These are phyloP conservation scores for Meteorus cinctellus DNA, from an alignment of 2,888 invertebrate genomes.

Conservation along the genomic window DNA sequence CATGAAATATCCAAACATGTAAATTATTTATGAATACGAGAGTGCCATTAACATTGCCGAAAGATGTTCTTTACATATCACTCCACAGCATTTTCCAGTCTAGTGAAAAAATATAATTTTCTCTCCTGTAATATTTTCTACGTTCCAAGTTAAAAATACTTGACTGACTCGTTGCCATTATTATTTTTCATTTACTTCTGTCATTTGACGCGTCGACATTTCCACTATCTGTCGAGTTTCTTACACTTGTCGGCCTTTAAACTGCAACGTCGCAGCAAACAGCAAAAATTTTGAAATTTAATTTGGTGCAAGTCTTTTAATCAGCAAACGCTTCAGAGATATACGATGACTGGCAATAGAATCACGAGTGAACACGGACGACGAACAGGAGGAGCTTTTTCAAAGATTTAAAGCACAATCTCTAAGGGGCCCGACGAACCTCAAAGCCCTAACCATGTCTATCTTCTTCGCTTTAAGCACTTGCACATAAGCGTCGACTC, in stretches of 20 bases:
- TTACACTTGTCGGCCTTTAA: neutral
- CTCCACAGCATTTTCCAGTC: too few relatives aligned
- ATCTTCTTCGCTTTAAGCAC: slow-evolving; percentile 25
- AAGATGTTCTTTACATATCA: too few relatives aligned
- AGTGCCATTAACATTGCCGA: too few relatives aligned
- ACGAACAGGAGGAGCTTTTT: slow-evolving; percentile 52
- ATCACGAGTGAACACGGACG: slow-evolving; percentile 50
- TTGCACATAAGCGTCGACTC: neutral
- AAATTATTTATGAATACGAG: too few relatives aligned
- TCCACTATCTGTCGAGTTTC: neutral
- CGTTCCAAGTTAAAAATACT: too few relatives aligned
- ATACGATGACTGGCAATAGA: slow-evolving; percentile 9
- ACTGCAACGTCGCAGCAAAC: neutral
- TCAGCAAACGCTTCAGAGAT: slow-evolving; percentile 52
- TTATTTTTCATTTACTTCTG: neutral
- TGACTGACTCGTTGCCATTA: neutral
- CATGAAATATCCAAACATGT: too few relatives aligned
- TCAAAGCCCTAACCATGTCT: slow-evolving; percentile 13
- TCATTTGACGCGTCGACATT: neutral
- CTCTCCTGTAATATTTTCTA: too few relatives aligned
- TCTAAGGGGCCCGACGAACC: slow-evolving; percentile 32
- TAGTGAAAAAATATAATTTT: too few relatives aligned
- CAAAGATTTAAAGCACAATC: slow-evolving; percentile 51
- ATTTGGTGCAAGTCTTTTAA: slow-evolving; percentile 61
- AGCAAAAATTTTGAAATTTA: slow-evolving; percentile 57